These are phyloP conservation scores for Norana najaformis DNA, from an alignment of 2,888 invertebrate genomes.

Conservation along the genomic window DNA sequence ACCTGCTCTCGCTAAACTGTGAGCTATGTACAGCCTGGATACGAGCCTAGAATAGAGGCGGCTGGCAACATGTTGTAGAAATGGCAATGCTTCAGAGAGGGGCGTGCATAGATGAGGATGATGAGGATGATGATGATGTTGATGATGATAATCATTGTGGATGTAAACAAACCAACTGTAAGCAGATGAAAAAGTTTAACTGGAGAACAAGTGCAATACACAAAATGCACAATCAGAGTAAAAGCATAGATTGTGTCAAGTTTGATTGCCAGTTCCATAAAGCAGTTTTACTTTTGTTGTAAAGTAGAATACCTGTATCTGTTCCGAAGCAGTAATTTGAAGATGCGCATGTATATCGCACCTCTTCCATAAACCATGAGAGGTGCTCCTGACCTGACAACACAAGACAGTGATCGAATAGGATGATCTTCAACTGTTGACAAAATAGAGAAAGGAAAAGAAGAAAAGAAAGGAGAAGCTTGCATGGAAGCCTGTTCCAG, in stretches of 20 bases:
- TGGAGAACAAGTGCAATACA: neutral
- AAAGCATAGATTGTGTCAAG: neutral
- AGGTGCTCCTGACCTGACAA: too few species aligned
- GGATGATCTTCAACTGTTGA: too few species aligned
- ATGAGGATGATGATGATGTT: conserved; percentile 31
- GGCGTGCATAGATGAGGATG: conserved; percentile 14
- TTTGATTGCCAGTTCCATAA: neutral
- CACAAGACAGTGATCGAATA: too few species aligned
- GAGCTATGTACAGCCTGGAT: neutral
- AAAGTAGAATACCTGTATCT: neutral
- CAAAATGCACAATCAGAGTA: neutral
- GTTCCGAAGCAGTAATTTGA: too few species aligned
- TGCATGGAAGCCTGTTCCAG: too few species aligned
- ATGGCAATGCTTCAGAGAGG: conserved; percentile 22
- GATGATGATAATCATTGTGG: conserved; percentile 25
- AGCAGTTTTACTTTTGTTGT: neutral
- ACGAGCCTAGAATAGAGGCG: neutral
- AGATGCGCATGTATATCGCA: too few species aligned
- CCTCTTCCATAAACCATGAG: too few species aligned
- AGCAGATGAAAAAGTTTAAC: neutral
- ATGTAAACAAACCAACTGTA: too few species aligned
- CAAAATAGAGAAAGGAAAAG: too few species aligned
- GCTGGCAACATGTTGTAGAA: conserved; percentile 29
- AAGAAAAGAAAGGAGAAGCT: too few species aligned
- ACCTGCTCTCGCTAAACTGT: neutral